Evolutionary conservation across 2,888 invertebrate species (phyloP).

Genomic region (Eilema griseolum): DNA sequence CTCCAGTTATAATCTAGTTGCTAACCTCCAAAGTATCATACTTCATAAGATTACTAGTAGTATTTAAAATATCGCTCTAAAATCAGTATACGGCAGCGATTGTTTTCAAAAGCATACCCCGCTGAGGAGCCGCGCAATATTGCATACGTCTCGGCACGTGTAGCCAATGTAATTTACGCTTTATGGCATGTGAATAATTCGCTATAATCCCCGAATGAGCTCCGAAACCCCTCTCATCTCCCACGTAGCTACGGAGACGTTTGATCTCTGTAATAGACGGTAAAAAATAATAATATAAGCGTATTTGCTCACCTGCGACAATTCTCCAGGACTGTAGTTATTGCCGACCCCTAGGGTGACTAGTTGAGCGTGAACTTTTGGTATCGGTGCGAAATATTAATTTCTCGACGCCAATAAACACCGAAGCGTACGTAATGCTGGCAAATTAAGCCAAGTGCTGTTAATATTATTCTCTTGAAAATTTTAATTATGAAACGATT

Average conservation of each 20-base stretch:
- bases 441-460: slow-evolving; percentile 84
- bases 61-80: slow-evolving; percentile 24
- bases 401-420: slow-evolving; percentile 84
- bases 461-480: slow-evolving; percentile 78
- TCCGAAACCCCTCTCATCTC: slow-evolving; percentile 40
- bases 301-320: slow-evolving; percentile 83
- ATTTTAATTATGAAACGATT: slow-evolving; percentile 78
- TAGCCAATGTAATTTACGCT: slow-evolving; percentile 79
- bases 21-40: too few species aligned
- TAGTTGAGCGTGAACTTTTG: slow-evolving; percentile 86
- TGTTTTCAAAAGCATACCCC: slow-evolving; percentile 67
- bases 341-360: slow-evolving; percentile 76
- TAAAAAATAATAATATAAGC: slow-evolving; percentile 84
- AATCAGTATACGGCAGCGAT: slow-evolving; percentile 61
- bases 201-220: slow-evolving; percentile 67
- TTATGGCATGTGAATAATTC: slow-evolving; percentile 85
- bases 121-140: slow-evolving; percentile 66
- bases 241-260: slow-evolving; percentile 74
- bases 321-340: slow-evolving; percentile 78
- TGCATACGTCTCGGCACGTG: slow-evolving; percentile 77
- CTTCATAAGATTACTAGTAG: too few species aligned
- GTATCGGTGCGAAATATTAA: slow-evolving; percentile 86
- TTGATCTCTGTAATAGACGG: slow-evolving; percentile 76
- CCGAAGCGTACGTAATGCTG: slow-evolving; percentile 80
- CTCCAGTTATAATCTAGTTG: too few species aligned